These are phyloP conservation scores for Drosophila nigrodunni DNA, from an alignment of 1,140 invertebrate genomes.

Conservation along the genomic window DNA sequence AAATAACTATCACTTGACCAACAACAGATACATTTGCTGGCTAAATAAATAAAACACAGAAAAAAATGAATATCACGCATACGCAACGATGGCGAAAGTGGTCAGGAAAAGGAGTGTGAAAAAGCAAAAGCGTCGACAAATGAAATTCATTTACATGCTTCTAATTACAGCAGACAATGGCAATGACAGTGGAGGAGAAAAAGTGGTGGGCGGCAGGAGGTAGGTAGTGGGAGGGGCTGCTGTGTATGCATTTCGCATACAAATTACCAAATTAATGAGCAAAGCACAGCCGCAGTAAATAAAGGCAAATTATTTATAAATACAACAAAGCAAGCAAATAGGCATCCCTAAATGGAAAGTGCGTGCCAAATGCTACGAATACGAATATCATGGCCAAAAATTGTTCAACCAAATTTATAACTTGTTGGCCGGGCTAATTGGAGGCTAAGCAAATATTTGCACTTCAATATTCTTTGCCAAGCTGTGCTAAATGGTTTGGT, in stretches of 20 bases:
- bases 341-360: conserved; percentile 1
- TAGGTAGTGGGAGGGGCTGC: conserved; percentile 10
- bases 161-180: conserved; percentile 79
- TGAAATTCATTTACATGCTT: conserved; percentile 80
- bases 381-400: conserved; percentile 12
- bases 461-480: conserved; percentile 27
- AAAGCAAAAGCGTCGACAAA: conserved; percentile 57
- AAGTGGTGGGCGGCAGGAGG: neutral
- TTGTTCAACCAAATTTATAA: conserved; percentile 46
- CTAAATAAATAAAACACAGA: conserved; percentile 47
- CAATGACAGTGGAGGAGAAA: conserved; percentile 30
- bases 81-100: conserved; percentile 58
- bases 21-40: conserved; percentile 51
- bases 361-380: conserved; percentile 15
- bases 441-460: conserved; percentile 55
- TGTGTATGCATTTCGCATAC: conserved; percentile 79
- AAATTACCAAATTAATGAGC: conserved; percentile 82
- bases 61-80: conserved; percentile 41
- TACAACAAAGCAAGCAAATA: conserved; percentile 3
- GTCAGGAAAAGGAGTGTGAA: conserved; percentile 11
- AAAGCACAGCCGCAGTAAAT: conserved; percentile 44
- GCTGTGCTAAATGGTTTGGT: conserved; percentile 20
- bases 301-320: conserved; percentile 66
- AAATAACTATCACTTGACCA: conserved; percentile 72
- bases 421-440: conserved; percentile 53